phyloP scores from a whole-genome alignment of 2,797 vertebrate genomes.

The Anguilla obscura region DNA sequence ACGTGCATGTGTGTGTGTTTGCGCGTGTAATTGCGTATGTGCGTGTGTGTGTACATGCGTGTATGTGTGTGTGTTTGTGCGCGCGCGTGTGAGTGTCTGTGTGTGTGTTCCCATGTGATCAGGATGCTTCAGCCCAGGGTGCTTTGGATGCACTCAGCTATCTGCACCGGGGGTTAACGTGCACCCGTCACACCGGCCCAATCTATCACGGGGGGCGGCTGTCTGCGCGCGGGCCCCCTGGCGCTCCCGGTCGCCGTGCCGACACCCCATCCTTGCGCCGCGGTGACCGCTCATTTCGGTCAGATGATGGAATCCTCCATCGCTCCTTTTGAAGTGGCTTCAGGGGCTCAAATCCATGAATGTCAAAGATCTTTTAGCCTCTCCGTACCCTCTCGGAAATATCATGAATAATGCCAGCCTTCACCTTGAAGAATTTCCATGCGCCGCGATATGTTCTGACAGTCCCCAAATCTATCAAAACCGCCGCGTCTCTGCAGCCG shows the following conservation, averaged over 20 bases:
- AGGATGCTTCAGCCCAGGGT: slow-evolving; percentile 1
- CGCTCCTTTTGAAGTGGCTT: slow-evolving; percentile 69
- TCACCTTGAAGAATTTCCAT: slow-evolving; percentile 43
- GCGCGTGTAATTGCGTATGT: neutral
- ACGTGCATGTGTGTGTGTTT: neutral
- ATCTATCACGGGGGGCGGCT: slow-evolving; percentile 72
- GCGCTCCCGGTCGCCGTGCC: slow-evolving; percentile 64
- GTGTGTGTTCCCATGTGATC: neutral
- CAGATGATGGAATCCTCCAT: slow-evolving; percentile 73
- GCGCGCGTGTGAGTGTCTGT: neutral
- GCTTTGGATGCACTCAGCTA: slow-evolving; percentile 75
- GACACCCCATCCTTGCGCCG: slow-evolving; percentile 65
- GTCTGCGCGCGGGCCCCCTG: slow-evolving; percentile 74
- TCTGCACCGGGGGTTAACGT: slow-evolving; percentile 74
- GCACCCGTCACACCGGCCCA: slow-evolving; percentile 70
- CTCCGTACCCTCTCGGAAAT: slow-evolving; percentile 65
- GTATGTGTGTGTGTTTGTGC: neutral
- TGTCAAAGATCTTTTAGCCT: slow-evolving; percentile 81
- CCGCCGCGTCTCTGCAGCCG: slow-evolving; percentile 12
- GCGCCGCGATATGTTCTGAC: slow-evolving; percentile 29
- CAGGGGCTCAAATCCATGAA: slow-evolving; percentile 79
- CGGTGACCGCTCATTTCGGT: slow-evolving; percentile 79
- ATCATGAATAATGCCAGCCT: slow-evolving; percentile 66
- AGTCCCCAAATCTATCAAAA: slow-evolving; percentile 38
- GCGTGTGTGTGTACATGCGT: neutral